Conservation (phyloP, 1,140 invertebrate species). For the Fopius arisanus region DNA sequence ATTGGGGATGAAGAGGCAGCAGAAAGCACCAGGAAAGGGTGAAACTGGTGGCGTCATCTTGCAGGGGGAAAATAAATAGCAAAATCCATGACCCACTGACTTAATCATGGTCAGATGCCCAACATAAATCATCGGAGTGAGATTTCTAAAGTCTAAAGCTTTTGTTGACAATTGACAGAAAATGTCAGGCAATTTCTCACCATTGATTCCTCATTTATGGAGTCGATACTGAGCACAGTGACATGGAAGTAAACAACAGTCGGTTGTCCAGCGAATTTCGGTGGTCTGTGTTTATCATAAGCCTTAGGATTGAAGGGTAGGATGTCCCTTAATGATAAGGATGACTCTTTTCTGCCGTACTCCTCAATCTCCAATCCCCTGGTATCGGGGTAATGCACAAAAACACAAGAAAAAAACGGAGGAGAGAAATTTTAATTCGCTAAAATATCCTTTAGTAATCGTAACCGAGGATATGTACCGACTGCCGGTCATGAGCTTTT, state of each 20-base stretch:
- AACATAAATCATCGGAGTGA: too few species aligned
- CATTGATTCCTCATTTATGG: conserved; percentile 93
- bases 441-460: background rate
- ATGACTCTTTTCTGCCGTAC: conserved; percentile 58
- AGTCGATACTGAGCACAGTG: conserved; percentile 85
- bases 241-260: conserved; percentile 90
- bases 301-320: conserved; percentile 83
- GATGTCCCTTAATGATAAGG: conserved; percentile 80
- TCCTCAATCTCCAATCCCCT: conserved; percentile 60
- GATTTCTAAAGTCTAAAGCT: too few species aligned
- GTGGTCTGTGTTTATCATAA: conserved; percentile 89
- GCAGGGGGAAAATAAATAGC: too few species aligned
- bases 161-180: too few species aligned
- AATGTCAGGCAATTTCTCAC: conserved; percentile 67
- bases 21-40: too few species aligned
- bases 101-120: too few species aligned
- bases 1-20: background rate
- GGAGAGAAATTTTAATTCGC: conserved; percentile 21
- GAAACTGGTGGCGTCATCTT: too few species aligned
- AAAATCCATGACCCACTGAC: too few species aligned
- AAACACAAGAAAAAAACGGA: conserved; percentile 36
- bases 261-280: conserved; percentile 83
- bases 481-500: background rate
- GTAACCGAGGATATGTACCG: background rate
- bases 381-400: conserved; percentile 14